A percentile compares a stretch with the other conserved stretches of the same genome.
phyloP scores from a whole-genome alignment of 2,888 invertebrate species.

The Neria commutata region DNA sequence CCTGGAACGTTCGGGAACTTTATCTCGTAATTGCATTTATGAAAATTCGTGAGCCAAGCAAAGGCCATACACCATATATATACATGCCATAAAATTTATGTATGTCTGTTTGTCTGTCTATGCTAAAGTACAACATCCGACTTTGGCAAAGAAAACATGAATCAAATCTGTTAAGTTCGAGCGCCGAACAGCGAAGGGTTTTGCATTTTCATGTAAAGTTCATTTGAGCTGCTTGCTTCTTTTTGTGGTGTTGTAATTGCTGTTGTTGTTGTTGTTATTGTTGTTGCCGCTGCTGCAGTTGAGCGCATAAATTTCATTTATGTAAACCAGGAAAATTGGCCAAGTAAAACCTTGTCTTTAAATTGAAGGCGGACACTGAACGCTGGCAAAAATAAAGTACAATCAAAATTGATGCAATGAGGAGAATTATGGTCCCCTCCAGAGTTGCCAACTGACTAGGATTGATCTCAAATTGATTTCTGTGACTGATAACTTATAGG shows the following conservation, averaged over 20 bases:
- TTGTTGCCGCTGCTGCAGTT: slow-evolving; percentile 10
- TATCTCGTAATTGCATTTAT: slow-evolving; percentile 56
- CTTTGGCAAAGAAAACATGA: no score
- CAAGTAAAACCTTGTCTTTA: slow-evolving; percentile 39
- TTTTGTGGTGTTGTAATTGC: slow-evolving; percentile 20
- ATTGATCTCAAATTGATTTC: background rate
- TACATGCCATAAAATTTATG: no score
- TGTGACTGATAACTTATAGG: no score
- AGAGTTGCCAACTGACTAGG: slow-evolving; percentile 37
- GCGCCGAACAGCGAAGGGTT: no score
- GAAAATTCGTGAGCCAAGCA: slow-evolving; percentile 36
- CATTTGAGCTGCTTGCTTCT: slow-evolving; percentile 39
- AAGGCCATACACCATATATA: no score
- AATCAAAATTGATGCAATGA: slow-evolving; percentile 19
- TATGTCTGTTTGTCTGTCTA: no score
- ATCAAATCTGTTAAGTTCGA: no score
- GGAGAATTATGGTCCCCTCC: slow-evolving; percentile 3
- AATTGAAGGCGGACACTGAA: slow-evolving; percentile 49
- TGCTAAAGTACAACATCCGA: no score
- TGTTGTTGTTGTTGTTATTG: slow-evolving; percentile 7
- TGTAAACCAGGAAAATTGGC: slow-evolving; percentile 43
- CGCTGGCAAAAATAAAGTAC: slow-evolving; percentile 52
- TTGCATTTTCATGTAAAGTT: background rate
- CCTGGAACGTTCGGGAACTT: slow-evolving; percentile 35
- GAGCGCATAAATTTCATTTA: slow-evolving; percentile 49